Evolutionary conservation across 2,113 vertebrate species (phyloP), one percentile per base, ranked within the genome.

Genomic region (Gnathonemus echidnorhynchus): DNA sequence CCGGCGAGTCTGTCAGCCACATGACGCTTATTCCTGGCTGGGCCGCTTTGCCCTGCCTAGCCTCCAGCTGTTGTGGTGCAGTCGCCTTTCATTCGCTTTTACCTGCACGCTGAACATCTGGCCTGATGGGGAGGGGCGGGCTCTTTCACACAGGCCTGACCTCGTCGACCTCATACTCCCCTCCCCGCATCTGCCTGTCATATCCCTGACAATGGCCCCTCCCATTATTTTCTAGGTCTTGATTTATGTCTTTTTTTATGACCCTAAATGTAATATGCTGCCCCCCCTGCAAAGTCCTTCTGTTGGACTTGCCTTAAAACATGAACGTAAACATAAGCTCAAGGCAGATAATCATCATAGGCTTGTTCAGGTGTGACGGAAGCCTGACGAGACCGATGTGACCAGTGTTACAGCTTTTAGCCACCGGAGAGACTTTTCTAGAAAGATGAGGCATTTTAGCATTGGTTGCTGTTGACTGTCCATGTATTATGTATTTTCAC

Each of bases 41-140:
- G 11, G 35, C 52, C 19, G 5, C 24, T 13, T 66, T 11, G 83
- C 52, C n/a, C 52, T 86, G 83, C 50, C 49, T 3, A 17, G 39
- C 19, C 11, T 62, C 89, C 89, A 90, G 83, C 89, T 58, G 89
- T 90, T 27, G 21, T 66, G 89, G 62, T 86, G 42, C 80, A 35
- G 85, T 53, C 2, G 10, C 48, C 88, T 77, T 24, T 53, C n/a
- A 24, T 46, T 66, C 24, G 1, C 5, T 49, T 9, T 86, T 42
- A 39, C 83, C 62, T 77, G 52, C 48, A 27, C 35, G 17, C 83
- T 21, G 21, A 90, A 90, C 83, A 86, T 90, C 89, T 90, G 89
- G 74, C 10, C 1, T 42, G 49, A 19, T 8, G 52, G 52, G 49
- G 0, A 10, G 27, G 6, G 13, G 49, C 46, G 11, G 13, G 21